Base-by-base conservation (phyloP, 2,797 vertebrate genomes). In the Amazonetta brasiliensis region DNA sequence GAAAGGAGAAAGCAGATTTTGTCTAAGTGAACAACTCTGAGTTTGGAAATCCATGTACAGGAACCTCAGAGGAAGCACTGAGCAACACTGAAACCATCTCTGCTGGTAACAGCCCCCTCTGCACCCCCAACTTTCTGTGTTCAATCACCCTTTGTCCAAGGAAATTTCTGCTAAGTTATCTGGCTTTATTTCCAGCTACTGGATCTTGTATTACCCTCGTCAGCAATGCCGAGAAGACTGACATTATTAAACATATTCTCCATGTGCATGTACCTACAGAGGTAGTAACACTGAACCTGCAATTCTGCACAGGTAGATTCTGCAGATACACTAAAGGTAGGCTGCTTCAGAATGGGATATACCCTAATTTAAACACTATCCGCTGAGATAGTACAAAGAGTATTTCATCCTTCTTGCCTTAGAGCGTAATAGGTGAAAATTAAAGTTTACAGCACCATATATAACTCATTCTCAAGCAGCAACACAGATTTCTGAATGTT, bases 391-490 rank as follows among this genome's bases (percentile, higher is more conserved):
- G 85, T 87, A 82, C 75, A 62, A 76, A 90, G 80, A 71, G 26
- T 52, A 71, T 75, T 95, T 94, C 84, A 94, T 92, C 92, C 81
- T 89, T 90, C 85, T 93, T 64, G 75, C 86, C 95, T 95, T 89
- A 90, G 28, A 77, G 83, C 72, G 83, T 90, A 95, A 94, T 92
- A 92, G 91, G 86, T 90, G 92, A 79, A 95, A 96, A 96, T 95
- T 89, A 89, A 94, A 97, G 89, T 95, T 92, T 94, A 95, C 94
- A 90, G 92, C 90, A 82, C 90, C 67, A 50, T 88, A 90, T 82
- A 89, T 80, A 96, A 96, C 87, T 77, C 83, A 87, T 85, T 87
- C 75, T 94, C 90, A 78, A 96, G 93, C 56, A 77, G 87, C 96
- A 90, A 79, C 94, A 91, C 67, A 67, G 77, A 64, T 59, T 95